phyloP scores from a whole-genome alignment of 1,140 invertebrate species.

The Drosophila watanabei region DNA sequence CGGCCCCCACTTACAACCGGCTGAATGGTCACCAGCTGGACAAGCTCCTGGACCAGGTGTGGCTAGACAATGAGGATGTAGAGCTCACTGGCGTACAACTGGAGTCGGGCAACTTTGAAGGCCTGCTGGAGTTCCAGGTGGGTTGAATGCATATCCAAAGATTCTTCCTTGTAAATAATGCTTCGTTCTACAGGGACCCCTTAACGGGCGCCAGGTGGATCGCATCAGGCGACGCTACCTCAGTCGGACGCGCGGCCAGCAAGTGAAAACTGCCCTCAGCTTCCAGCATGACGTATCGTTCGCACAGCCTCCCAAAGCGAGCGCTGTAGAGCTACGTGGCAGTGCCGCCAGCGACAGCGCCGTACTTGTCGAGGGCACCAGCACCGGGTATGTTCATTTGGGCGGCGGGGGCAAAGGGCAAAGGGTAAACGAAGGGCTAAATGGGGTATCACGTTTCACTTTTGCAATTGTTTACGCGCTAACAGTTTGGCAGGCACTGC shows the following conservation, averaged over 20 bases:
- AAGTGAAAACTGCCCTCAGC: slow-evolving; percentile 43
- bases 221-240: slow-evolving; percentile 71
- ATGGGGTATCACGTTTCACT: slow-evolving; percentile 68
- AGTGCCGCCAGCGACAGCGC: slow-evolving; percentile 38
- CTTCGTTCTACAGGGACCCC: slow-evolving; percentile 51
- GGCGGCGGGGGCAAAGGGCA: slow-evolving; percentile 11
- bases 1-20: slow-evolving; percentile 40
- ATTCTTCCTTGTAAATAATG: neutral
- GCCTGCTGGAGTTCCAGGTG: slow-evolving; percentile 74
- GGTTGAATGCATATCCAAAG: neutral
- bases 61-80: slow-evolving; percentile 76
- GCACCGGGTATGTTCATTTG: slow-evolving; percentile 58
- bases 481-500: slow-evolving; percentile 66
- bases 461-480: slow-evolving; percentile 79
- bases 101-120: slow-evolving; percentile 53
- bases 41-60: slow-evolving; percentile 62
- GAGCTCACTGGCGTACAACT: slow-evolving; percentile 49
- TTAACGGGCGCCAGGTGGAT: slow-evolving; percentile 65
- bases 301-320: slow-evolving; percentile 45
- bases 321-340: slow-evolving; percentile 62
- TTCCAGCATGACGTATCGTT: slow-evolving; percentile 77
- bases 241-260: slow-evolving; percentile 68
- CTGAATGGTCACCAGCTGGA: slow-evolving; percentile 61
- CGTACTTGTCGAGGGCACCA: slow-evolving; percentile 57
- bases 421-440: slow-evolving; percentile 21